Evolutionary conservation across 2,113 vertebrate species (phyloP), one percentile per base, ranked within the genome.

Genomic region (Vidua macroura): DNA sequence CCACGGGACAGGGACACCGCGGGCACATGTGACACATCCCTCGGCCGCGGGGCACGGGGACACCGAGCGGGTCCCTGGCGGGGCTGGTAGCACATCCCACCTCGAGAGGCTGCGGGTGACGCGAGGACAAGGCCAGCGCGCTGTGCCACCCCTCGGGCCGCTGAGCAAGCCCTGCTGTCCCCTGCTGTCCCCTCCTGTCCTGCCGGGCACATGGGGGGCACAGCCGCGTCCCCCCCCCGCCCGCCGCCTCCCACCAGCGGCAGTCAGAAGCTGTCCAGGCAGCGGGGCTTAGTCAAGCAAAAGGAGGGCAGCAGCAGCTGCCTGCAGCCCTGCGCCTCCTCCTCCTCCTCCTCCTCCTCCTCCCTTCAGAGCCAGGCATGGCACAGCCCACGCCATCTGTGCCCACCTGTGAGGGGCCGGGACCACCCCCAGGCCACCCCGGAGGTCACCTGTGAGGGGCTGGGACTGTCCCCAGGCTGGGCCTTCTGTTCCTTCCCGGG

Each of bases 251-350:
- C 88, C 93, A 49, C 58, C 77, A 35, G 84, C 53, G 6, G 17
- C 75, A 64, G 83, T 17, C 81, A 64, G 87, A 22, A 55, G 75
- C 87, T 67, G 81, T 27, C 53, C 92, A 31, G 62, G 87, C 91
- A 78, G 69, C 0, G 9, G 22, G 62, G 83, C 19, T 94, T 78
- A 96, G 18, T 94, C 88, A 92, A 95, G 93, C 94, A 70, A 94
- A 96, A 95, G 91, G 76, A 92, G 94, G 94, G 68, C 91, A 92
- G 77, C 88, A 67, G 84, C 96, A 92, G 59, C 93, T 75, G 86
- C 93, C 91, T 35, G 66, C 92, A 87, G 77, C 94, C 56, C 56
- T 24, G 21, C 28, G 39, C n/a, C 11, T 69, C 79, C 18, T 68
- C 43, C 31, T 55, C n/a, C 15, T 33, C 35, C 31, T 56, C 58